A percentile compares a stretch with the other conserved stretches of the same genome.
Evolutionary conservation across 2,797 vertebrate species (phyloP).

Genomic region (Morus bassanus): DNA sequence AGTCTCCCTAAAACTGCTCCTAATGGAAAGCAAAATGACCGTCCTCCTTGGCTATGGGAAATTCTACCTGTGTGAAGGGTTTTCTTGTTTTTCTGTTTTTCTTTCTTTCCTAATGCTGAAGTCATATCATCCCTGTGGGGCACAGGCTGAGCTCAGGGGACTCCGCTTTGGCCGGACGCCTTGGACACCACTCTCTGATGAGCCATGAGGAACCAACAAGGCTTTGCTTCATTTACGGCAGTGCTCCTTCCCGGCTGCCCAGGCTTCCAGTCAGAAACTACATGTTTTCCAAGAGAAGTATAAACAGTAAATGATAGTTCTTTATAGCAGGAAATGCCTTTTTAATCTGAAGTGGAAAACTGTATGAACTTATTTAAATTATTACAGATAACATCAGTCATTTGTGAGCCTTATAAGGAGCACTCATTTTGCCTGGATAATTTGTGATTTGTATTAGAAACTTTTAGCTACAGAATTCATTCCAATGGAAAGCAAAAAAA

Average conservation of each 20-base stretch:
- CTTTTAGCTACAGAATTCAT: background rate
- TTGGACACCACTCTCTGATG: background rate
- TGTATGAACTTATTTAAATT: background rate
- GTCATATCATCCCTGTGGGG: fast-evolving
- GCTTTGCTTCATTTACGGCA: background rate
- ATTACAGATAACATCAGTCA: background rate
- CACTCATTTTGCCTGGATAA: background rate
- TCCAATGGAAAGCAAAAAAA: background rate
- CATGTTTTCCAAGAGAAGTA: background rate
- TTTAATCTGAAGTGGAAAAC: conserved; percentile 37
- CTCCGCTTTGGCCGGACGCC: background rate
- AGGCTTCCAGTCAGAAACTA: background rate
- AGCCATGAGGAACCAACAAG: background rate
- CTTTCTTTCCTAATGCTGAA: background rate
- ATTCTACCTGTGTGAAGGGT: fast-evolving
- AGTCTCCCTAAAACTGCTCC: background rate
- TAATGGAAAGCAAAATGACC: background rate
- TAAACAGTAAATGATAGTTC: conserved; percentile 9
- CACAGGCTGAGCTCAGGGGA: background rate
- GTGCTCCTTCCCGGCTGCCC: fast-evolving
- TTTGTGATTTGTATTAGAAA: background rate
- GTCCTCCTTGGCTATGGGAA: background rate
- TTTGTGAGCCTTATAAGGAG: conserved; percentile 11
- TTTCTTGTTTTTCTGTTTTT: background rate
- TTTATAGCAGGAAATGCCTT: conserved; percentile 47